Evolutionary conservation across 2,888 invertebrate genomes (phyloP).

Genomic region (Noctua janthina): DNA sequence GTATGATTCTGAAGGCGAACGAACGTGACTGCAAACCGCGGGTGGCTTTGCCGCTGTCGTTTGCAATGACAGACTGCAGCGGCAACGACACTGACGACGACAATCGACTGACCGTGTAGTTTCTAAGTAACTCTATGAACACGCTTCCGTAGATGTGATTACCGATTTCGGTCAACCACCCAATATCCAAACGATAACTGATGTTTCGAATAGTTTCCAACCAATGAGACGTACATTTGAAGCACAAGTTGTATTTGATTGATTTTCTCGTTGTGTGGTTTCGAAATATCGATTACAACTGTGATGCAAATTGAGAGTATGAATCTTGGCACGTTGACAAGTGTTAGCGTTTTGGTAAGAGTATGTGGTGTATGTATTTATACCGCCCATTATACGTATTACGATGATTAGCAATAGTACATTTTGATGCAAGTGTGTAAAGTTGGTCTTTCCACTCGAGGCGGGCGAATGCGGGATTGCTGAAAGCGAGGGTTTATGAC

Average conservation of each 20-base stretch:
- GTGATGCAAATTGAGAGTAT: conserved; percentile 15
- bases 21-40: background rate
- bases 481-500: background rate
- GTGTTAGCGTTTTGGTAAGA: background rate
- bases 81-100: background rate
- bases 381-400: background rate
- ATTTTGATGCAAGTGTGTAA: background rate
- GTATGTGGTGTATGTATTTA: background rate
- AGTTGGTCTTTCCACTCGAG: background rate
- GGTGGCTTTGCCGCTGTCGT: background rate
- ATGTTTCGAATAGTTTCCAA: background rate
- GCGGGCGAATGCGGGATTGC: background rate
- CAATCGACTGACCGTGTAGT: background rate
- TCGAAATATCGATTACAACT: conserved; percentile 11
- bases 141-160: background rate
- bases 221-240: background rate
- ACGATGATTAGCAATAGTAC: background rate
- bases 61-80: background rate
- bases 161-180: background rate
- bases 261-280: background rate
- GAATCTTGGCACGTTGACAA: conserved; percentile 40
- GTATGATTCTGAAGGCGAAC: background rate
- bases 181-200: background rate
- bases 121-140: background rate
- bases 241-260: conserved; percentile 13